Base-by-base conservation (phyloP, 2,113 vertebrate genomes). In the Eupsittula cactorum region DNA sequence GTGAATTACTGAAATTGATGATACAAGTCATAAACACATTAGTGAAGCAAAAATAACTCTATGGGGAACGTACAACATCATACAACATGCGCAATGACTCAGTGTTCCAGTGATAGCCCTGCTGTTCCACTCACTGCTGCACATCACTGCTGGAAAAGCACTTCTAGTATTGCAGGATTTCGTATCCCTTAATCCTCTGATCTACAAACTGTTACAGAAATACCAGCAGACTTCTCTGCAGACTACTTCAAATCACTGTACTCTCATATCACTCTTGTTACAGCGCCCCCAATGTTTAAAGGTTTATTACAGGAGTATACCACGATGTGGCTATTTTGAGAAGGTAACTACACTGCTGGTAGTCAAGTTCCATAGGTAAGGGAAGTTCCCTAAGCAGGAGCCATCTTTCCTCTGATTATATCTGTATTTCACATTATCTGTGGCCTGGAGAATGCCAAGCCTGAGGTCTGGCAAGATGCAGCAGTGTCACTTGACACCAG, bases 1-100 rank as follows among this genome's bases (percentile, higher is more conserved):
- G 55, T 67, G 31, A 49, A 25, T 18, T 31, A 4, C 11, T 46
- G 0, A 8, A 20, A 18, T 1, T 37, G 69, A 41, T 3, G 6
- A 31, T 2, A 9, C 24, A n/a, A 17, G 16, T 16, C n/a, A 17
- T 4, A n/a, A 62, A 47, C 7, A 18, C 2, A 1, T 8, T 1
- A 35, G 37, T 5, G 47, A 85, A 23, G 6, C 31, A 19, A 19
- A 33, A 9, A 10, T 35, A 53, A 39, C 9, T 2, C 55, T 39
- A 1, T 0, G 53, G 15, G 31, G 55, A 71, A 15, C 1, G 1
- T 0, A 11, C 7, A 65, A 3, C 25, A 21, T 6, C 13, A 6
- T 10, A 27, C 9, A 35, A 16, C 23, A 19, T 20, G 6, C 2
- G 15, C 3, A 0, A 21, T 2, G 21, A 19, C 5, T 19, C 8